phyloP scores from a whole-genome alignment of 2,888 invertebrate species.

The Phyllotreta striolata region DNA sequence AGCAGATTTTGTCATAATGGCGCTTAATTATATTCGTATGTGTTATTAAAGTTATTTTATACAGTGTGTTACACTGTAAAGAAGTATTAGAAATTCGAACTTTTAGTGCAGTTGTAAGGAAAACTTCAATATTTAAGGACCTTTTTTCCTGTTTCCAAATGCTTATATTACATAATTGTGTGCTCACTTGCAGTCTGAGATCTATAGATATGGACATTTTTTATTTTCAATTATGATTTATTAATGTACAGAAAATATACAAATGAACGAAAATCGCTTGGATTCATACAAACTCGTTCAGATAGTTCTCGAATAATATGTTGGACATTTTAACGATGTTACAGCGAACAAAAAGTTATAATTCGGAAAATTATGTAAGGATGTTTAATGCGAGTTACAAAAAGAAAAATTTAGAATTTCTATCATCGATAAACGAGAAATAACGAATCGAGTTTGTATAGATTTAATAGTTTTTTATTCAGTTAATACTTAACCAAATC shows the following conservation, averaged over 20 bases:
- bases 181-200: slow-evolving; percentile 43
- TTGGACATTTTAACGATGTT: too few species aligned
- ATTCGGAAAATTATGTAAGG: too few species aligned
- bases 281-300: slow-evolving; percentile 46
- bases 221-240: slow-evolving; percentile 52
- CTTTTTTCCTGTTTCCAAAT: slow-evolving; percentile 31
- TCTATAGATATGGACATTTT: slow-evolving; percentile 43
- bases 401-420: too few species aligned
- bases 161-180: slow-evolving; percentile 41
- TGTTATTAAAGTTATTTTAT: slow-evolving; percentile 7
- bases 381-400: too few species aligned
- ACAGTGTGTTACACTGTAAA: too few species aligned
- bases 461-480: slow-evolving; percentile 52
- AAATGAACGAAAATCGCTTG: slow-evolving; percentile 63
- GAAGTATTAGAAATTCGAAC: too few species aligned
- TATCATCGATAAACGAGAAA: neutral
- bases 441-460: slow-evolving; percentile 35
- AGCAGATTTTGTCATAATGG: neutral
- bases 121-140: slow-evolving; percentile 6
- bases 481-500: slow-evolving; percentile 59
- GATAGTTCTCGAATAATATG: too few species aligned
- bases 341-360: too few species aligned
- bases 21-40: slow-evolving; percentile 2
- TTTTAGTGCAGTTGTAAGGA: too few species aligned
- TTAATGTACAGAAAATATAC: slow-evolving; percentile 60